phyloP scores from a whole-genome alignment of 2,888 invertebrate species.

The Tipula lateralis region DNA sequence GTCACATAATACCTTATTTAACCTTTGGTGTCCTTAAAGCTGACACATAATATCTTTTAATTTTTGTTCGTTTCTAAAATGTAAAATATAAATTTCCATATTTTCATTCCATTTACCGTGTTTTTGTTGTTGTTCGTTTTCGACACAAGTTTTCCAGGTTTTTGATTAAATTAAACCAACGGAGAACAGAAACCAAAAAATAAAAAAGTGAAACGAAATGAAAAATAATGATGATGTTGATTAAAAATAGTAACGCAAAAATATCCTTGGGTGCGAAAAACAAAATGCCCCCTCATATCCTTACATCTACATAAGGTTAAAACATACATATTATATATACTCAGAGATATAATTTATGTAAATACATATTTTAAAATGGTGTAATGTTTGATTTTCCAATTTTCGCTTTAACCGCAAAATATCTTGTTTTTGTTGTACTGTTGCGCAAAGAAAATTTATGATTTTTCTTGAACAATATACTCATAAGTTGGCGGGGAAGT shows the following conservation, averaged over 20 bases:
- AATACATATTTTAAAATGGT: background rate
- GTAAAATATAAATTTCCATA: background rate
- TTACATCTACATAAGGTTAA: background rate
- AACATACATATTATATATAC: background rate
- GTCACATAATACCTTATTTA: background rate
- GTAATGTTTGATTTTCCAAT: background rate
- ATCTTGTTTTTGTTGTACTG: background rate
- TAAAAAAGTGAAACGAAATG: background rate
- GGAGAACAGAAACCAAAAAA: background rate
- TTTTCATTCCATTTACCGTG: background rate
- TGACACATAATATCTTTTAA: background rate
- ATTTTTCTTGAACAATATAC: background rate
- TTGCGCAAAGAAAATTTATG: background rate
- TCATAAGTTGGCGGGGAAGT: background rate
- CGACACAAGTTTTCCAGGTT: background rate
- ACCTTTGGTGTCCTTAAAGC: background rate
- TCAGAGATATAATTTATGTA: background rate
- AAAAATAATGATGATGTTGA: conserved; percentile 9
- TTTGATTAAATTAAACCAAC: background rate
- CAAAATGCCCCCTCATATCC: background rate
- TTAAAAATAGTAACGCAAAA: background rate
- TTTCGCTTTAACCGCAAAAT: background rate
- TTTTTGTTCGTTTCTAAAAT: background rate
- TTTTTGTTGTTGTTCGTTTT: background rate
- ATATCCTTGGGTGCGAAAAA: background rate